Conservation (phyloP, 2,888 invertebrate species). For the Augochlorella aurata region DNA sequence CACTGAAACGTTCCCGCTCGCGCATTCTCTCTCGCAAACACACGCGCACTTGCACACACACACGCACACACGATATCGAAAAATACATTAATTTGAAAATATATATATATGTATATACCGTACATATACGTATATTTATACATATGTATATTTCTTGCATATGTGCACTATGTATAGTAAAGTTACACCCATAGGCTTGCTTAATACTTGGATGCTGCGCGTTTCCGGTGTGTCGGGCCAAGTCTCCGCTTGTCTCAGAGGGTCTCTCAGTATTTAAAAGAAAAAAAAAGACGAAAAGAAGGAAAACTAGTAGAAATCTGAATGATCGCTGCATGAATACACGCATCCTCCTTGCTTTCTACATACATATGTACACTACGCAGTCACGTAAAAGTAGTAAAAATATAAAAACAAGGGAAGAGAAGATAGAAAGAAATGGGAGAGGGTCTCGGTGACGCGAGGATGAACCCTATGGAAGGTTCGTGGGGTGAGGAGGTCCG, state of each 20-base stretch:
- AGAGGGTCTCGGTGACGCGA: slow-evolving; percentile 23
- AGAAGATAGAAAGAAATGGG: slow-evolving; percentile 22
- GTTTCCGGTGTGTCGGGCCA: slow-evolving; percentile 36
- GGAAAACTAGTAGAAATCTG: neutral
- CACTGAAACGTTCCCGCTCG: slow-evolving; percentile 32
- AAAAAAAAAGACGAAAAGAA: neutral
- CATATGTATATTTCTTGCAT: slow-evolving; percentile 61
- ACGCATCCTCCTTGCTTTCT: slow-evolving; percentile 12
- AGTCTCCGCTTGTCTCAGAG: slow-evolving; percentile 1
- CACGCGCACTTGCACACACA: slow-evolving; percentile 8
- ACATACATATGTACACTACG: slow-evolving; percentile 55
- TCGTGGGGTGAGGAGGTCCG: neutral
- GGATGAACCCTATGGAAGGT: slow-evolving; percentile 13
- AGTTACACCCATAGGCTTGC: slow-evolving; percentile 72
- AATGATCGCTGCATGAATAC: slow-evolving; percentile 20
- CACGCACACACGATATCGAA: slow-evolving; percentile 64
- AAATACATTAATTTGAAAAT: slow-evolving; percentile 70
- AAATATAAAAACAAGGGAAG: slow-evolving; percentile 54
- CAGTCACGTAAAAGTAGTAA: slow-evolving; percentile 54
- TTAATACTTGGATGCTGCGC: slow-evolving; percentile 67
- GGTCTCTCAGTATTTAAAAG: slow-evolving; percentile 16
- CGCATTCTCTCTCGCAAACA: slow-evolving; percentile 40
- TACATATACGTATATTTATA: slow-evolving; percentile 60
- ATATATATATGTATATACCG: slow-evolving; percentile 59
- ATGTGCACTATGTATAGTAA: slow-evolving; percentile 63